phyloP scores from a whole-genome alignment of 2,888 invertebrate genomes.

The Myopa testacea region DNA sequence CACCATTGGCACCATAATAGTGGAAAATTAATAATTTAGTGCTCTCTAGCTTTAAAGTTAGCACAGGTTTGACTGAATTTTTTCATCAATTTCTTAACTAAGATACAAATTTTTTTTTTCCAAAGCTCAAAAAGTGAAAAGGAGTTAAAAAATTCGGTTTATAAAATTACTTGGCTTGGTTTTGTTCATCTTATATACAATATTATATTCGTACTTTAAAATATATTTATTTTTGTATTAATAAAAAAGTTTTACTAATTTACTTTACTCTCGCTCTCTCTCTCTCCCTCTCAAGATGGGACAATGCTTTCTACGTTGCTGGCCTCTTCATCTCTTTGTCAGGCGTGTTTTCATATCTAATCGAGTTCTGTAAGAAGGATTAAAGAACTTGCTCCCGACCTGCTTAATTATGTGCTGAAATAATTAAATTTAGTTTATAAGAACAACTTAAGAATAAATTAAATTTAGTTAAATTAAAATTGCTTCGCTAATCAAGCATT shows the following conservation, averaged over 20 bases:
- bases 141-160: no score
- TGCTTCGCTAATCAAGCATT: neutral
- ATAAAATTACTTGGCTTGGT: no score
- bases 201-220: no score
- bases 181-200: no score
- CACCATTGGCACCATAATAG: no score
- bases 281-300: constrained; percentile 71
- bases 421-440: constrained; percentile 61
- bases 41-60: no score
- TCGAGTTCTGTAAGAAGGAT: constrained; percentile 64
- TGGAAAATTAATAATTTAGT: no score
- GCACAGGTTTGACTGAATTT: no score
- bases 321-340: constrained; percentile 85
- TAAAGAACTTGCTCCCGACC: constrained; percentile 44
- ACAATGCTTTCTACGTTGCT: constrained; percentile 83
- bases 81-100: no score
- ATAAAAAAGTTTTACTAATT: neutral
- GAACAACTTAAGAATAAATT: constrained; percentile 15
- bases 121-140: no score
- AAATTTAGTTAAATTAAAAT: constrained; percentile 9
- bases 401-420: constrained; percentile 56
- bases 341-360: constrained; percentile 70
- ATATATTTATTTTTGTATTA: no score
- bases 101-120: no score
- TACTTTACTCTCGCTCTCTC: constrained; percentile 1